These are phyloP conservation scores for Maconellicoccus hirsutus DNA, from an alignment of 1,140 invertebrate species.

Conservation along the genomic window DNA sequence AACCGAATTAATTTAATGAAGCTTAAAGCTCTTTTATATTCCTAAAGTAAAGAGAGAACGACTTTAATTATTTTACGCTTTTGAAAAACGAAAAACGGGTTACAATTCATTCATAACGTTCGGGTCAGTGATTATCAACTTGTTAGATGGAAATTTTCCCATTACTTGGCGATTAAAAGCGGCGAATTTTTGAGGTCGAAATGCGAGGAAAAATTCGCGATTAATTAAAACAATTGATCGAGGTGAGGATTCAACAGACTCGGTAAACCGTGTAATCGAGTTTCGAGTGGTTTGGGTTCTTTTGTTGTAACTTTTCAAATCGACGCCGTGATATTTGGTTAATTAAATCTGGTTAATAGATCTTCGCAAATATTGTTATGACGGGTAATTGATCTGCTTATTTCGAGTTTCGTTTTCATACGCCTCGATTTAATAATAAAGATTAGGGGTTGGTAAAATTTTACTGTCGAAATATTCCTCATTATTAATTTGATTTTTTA, in stretches of 20 bases:
- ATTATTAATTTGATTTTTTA: too few species aligned
- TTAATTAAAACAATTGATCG: background rate
- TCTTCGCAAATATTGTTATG: background rate
- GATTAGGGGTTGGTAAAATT: too few species aligned
- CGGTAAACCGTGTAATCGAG: background rate
- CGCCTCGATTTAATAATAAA: too few species aligned
- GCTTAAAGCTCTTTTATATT: slow-evolving; percentile 9
- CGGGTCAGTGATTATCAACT: slow-evolving; percentile 3
- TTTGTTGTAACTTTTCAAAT: background rate
- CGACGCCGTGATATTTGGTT: background rate
- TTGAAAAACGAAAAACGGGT: background rate
- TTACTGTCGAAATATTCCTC: too few species aligned
- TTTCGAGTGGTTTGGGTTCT: background rate
- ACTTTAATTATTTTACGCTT: slow-evolving; percentile 9
- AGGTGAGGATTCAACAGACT: too few species aligned
- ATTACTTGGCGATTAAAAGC: background rate
- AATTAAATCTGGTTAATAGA: background rate
- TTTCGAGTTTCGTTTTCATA: too few species aligned
- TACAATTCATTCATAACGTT: slow-evolving; percentile 9
- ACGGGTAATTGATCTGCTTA: too few species aligned
- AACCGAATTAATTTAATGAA: slow-evolving; percentile 5
- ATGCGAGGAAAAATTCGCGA: background rate
- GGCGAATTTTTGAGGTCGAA: background rate
- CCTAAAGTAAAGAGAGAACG: background rate
- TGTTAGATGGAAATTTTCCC: background rate